Base-by-base conservation (phyloP, 2,888 invertebrate species). In the Lampropteryx suffumata region DNA sequence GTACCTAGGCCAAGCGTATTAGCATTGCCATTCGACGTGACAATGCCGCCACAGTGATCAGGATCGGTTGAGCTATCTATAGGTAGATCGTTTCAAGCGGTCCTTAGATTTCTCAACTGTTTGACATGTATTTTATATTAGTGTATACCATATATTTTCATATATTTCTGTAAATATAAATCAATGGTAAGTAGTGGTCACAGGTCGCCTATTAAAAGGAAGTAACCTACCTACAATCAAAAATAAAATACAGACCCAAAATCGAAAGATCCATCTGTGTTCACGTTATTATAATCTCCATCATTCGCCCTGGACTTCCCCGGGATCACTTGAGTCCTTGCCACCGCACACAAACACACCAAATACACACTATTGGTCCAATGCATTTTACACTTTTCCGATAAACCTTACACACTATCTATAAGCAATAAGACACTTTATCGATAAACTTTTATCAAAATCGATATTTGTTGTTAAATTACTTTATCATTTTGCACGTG, bases 221-320 rank as follows among this genome's bases (percentile, higher is more conserved):
- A n/a, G n/a, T n/a, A n/a, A n/a, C n/a, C n/a, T n/a, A n/a, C n/a
- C n/a, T n/a, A n/a, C n/a, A n/a, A n/a, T n/a, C n/a, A n/a, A n/a
- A n/a, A n/a, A 30, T n/a, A 10, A 7, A 27, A 10, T 49, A 71
- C 59, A 69, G 82, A 92, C 93, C 95, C 94, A 79, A 95, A 95
- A 75, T 94, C 92, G 69, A 92, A 95, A 12, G 95, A 94, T 71
- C 95, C 95, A 83, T 95, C 95, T 21, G 92, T 90, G 61, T 94
- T 92, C 29, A 94, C 89, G 50, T 91, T 91, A 66, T 94, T 94
- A 66, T 92, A 94, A 54, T 92, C 93, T 3, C 91, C 90, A 57
- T 90, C 92, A 53, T 87, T 92, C 2, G 89, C 82, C 62, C 87
- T 77, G 17, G 87, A 76, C 57, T 91, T 88, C 1, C 85, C 83